Evolutionary conservation across 2,888 invertebrate species (phyloP).

Genomic region (Chrysina gloriosa): DNA sequence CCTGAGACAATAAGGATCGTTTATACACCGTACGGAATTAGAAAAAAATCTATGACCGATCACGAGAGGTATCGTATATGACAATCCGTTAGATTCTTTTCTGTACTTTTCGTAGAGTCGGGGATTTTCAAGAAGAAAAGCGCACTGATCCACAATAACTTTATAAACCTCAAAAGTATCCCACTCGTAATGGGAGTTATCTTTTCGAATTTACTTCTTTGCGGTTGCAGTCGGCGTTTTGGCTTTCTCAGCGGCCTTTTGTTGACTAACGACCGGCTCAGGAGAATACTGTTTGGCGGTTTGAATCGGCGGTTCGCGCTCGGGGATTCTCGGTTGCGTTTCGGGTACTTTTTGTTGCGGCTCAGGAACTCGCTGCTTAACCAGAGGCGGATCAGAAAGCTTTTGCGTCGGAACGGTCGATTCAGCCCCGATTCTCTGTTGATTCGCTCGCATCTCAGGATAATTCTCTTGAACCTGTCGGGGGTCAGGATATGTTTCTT

Average conservation of each 20-base stretch:
- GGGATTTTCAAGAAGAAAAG: no score
- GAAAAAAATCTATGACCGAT: no score
- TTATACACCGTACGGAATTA: no score
- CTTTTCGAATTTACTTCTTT: not conserved
- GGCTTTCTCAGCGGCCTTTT: slow-evolving; percentile 9
- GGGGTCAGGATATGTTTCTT: slow-evolving; percentile 49
- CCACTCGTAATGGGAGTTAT: not conserved
- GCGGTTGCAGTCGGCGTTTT: slow-evolving; percentile 5
- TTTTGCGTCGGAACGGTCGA: not conserved
- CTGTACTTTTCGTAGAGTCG: no score
- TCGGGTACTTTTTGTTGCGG: not conserved
- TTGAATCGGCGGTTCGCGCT: not conserved
- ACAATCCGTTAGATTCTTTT: no score
- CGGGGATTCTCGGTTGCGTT: not conserved
- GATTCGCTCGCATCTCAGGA: not conserved
- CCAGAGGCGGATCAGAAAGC: not conserved
- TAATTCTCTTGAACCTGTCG: not conserved
- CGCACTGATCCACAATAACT: not conserved
- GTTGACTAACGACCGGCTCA: slow-evolving; percentile 1
- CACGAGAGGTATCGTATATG: no score
- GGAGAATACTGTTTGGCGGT: not conserved
- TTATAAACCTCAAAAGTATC: not conserved
- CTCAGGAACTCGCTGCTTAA: not conserved
- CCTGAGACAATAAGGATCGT: no score
- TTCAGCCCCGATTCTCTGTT: not conserved